phyloP scores from a whole-genome alignment of 1,140 invertebrate species.

The Heterodera schachtii region DNA sequence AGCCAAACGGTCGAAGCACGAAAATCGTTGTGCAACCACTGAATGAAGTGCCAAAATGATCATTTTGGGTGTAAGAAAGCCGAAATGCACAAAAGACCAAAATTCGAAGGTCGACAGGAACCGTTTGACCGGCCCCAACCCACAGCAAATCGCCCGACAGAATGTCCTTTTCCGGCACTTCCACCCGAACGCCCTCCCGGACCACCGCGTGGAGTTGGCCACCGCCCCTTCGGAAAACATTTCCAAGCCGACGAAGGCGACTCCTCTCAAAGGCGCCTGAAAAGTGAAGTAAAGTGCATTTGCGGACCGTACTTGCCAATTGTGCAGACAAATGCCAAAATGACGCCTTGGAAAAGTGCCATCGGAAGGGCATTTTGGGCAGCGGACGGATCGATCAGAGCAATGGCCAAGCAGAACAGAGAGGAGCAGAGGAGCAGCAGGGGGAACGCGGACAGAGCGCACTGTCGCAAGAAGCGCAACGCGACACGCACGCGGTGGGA shows the following conservation, averaged over 20 bases:
- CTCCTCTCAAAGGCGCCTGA: neutral
- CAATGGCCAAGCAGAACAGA: conserved; percentile 47
- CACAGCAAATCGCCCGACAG: conserved; percentile 19
- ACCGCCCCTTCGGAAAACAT: neutral
- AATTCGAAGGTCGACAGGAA: conserved; percentile 16
- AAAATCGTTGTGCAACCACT: conserved; percentile 4
- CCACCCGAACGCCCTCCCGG: conserved; percentile 8
- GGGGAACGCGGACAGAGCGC: conserved; percentile 46
- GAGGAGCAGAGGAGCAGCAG: conserved; percentile 42
- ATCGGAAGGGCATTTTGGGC: conserved; percentile 36
- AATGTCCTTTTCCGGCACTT: conserved; percentile 3
- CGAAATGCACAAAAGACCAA: conserved; percentile 7
- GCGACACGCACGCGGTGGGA: conserved; percentile 3
- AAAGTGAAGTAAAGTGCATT: neutral
- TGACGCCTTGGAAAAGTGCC: conserved; percentile 44
- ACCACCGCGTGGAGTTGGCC: conserved; percentile 16
- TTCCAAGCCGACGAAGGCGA: neutral
- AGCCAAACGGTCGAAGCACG: neutral
- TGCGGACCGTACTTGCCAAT: conserved; percentile 38
- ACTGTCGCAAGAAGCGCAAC: conserved; percentile 40
- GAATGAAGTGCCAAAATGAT: conserved; percentile 4
- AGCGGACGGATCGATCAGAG: conserved; percentile 38
- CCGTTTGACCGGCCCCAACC: conserved; percentile 14
- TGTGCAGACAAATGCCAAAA: conserved; percentile 40
- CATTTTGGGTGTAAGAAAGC: neutral